phyloP scores from a whole-genome alignment of 1,140 invertebrate species.

The Lasioglossum baleicum region DNA sequence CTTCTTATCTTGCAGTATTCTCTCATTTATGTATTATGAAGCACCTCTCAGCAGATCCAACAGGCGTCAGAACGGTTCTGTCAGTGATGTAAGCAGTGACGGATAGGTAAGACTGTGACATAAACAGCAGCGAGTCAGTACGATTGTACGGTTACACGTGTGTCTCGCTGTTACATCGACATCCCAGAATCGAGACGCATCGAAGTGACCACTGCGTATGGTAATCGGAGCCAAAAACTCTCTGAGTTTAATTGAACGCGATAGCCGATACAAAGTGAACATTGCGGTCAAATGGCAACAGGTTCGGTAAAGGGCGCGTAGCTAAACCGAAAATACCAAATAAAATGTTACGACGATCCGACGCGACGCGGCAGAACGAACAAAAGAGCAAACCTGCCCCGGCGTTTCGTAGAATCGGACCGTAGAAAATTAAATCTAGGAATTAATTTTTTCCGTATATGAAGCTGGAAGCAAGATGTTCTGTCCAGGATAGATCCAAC shows the following conservation, averaged over 20 bases:
- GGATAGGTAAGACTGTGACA: neutral
- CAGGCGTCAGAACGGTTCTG: too few relatives aligned
- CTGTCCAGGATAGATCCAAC: neutral
- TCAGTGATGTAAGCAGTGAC: neutral
- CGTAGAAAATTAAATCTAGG: neutral
- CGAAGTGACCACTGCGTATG: neutral
- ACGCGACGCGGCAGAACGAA: neutral
- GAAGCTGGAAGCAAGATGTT: neutral
- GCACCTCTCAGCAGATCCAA: too few relatives aligned
- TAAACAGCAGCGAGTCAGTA: neutral
- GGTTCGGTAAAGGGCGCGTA: slow-evolving; percentile 42
- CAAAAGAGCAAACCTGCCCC: neutral
- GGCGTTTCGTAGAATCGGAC: too few relatives aligned
- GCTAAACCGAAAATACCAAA: slow-evolving; percentile 28
- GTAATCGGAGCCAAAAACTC: slow-evolving; percentile 47
- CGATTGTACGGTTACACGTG: slow-evolving; percentile 10
- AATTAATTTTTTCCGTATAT: slow-evolving; percentile 4
- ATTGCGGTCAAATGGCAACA: slow-evolving; percentile 49
- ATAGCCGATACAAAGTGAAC: slow-evolving; percentile 51
- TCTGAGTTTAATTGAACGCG: slow-evolving; percentile 52
- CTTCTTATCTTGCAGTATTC: too few relatives aligned
- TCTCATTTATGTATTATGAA: too few relatives aligned
- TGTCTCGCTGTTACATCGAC: slow-evolving; percentile 4
- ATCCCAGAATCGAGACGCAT: neutral
- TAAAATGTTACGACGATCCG: slow-evolving; percentile 28